These are phyloP conservation scores for Desmophyllum pertusum DNA, from an alignment of 92 coral and sea anemone species.

Conservation along the genomic window DNA sequence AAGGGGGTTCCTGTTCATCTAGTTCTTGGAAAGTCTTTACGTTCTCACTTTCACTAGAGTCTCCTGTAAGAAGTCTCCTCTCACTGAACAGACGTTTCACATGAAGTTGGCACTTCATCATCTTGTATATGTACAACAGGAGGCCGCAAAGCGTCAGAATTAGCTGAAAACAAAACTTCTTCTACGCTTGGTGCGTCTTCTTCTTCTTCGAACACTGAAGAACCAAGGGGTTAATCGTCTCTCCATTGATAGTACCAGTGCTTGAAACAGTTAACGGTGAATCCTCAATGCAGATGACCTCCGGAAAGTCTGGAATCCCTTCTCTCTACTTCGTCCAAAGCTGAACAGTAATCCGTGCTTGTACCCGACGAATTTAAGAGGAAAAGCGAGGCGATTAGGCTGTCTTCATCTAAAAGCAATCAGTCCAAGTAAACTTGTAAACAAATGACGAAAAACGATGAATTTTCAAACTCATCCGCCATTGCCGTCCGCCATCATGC, in stretches of 20 bases:
- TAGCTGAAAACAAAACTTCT: slow-evolving; percentile 3
- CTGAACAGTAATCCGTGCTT: background rate
- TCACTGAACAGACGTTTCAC: slow-evolving; percentile 7
- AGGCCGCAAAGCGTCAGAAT: background rate
- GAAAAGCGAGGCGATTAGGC: background rate
- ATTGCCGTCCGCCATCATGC: background rate
- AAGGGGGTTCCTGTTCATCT: background rate
- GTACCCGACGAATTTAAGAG: slow-evolving; percentile 11
- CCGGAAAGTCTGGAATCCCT: slow-evolving; percentile 15
- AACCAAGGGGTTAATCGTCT: slow-evolving; percentile 29
- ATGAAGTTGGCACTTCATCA: background rate
- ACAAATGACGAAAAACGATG: background rate
- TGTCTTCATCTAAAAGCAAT: slow-evolving; percentile 5
- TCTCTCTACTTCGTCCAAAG: slow-evolving; percentile 20
- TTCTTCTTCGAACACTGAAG: slow-evolving; percentile 31
- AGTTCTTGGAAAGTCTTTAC: background rate
- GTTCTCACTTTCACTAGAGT: background rate
- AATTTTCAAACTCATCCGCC: background rate
- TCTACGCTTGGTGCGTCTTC: background rate
- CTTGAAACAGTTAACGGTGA: slow-evolving; percentile 8
- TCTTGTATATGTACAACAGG: background rate
- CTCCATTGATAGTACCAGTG: slow-evolving; percentile 14
- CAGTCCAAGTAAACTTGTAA: background rate
- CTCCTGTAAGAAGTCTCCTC: background rate
- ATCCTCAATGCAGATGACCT: slow-evolving; percentile 39